phyloP scores from a whole-genome alignment of 2,888 invertebrate species.

The Bursaphelenchus okinawaensis region DNA sequence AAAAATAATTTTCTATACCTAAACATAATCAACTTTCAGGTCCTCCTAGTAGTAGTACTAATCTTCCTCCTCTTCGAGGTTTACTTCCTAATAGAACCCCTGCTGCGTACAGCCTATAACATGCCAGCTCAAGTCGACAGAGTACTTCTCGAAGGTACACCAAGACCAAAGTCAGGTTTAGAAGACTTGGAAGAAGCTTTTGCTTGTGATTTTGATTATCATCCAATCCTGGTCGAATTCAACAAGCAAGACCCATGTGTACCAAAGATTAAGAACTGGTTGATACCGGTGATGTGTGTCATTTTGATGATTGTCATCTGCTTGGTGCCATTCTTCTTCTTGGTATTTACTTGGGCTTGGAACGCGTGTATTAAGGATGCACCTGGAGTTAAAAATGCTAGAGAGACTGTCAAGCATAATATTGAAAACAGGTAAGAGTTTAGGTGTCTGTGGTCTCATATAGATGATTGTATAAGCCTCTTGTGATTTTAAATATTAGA shows the following conservation, averaged over 20 bases:
- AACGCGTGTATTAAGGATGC: conserved; percentile 46
- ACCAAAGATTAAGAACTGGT: conserved; percentile 50
- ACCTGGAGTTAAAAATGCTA: conserved; percentile 35
- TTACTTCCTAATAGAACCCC: conserved; percentile 44
- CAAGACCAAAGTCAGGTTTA: conserved; percentile 30
- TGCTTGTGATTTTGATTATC: conserved; percentile 39
- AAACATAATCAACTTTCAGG: conserved; percentile 23
- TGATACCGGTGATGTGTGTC: conserved; percentile 48
- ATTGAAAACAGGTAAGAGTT: conserved; percentile 37
- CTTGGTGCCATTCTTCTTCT: conserved; percentile 47
- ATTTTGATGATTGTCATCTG: conserved; percentile 47
- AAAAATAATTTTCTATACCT: no score
- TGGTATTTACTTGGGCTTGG: conserved; percentile 47
- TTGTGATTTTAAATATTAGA: no score
- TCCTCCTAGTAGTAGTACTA: conserved; percentile 36
- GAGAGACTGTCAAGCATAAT: conserved; percentile 42
- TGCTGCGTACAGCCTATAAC: conserved; percentile 41
- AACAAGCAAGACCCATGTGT: conserved; percentile 35
- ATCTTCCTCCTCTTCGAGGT: conserved; percentile 46
- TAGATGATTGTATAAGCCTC: no score
- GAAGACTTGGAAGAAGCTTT: conserved; percentile 31
- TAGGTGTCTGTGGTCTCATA: no score
- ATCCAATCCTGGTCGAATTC: conserved; percentile 31
- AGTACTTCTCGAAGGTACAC: conserved; percentile 43
- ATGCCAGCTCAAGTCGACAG: conserved; percentile 49